A percentile compares a stretch with the other conserved stretches of the same genome.
Conservation (phyloP, 2,113 vertebrate genomes). For the Cryptoleucopteryx plumbea region DNA sequence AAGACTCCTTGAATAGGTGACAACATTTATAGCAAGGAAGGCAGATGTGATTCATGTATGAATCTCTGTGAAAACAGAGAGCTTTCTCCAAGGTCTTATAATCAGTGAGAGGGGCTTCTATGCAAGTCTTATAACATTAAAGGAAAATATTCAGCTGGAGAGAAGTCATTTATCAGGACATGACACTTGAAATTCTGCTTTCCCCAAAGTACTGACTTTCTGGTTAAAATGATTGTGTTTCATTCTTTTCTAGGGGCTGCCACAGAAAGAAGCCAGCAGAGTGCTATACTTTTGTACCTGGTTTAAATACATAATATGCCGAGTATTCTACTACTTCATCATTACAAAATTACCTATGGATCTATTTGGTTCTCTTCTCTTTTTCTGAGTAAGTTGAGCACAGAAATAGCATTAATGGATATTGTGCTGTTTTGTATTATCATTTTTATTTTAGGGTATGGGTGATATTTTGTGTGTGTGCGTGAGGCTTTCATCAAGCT, state of each 20-base stretch:
- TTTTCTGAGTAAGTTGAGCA: neutral
- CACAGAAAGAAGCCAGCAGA: neutral
- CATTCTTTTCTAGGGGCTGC: neutral
- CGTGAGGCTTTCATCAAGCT: neutral
- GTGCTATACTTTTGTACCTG: neutral
- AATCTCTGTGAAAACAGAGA: constrained; percentile 1
- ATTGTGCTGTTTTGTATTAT: neutral
- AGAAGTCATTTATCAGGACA: constrained; percentile 32
- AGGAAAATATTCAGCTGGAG: neutral
- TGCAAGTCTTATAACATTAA: neutral
- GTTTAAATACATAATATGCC: neutral
- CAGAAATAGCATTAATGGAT: neutral
- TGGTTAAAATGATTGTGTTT: neutral
- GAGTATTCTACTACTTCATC: neutral
- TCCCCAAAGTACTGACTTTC: neutral
- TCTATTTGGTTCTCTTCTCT: neutral
- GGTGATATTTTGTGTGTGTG: neutral
- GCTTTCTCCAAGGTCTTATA: neutral
- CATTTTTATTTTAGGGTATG: neutral
- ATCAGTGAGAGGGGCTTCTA: neutral
- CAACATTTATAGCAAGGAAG: neutral
- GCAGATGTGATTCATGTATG: neutral
- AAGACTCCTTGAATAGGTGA: neutral
- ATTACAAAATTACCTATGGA: neutral
- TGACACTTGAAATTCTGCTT: constrained; percentile 15